Percentiles rank a stretch among this genome's conserved stretches.
phyloP scores from a whole-genome alignment of 2,888 invertebrate genomes.

The Tortricodes alternella region DNA sequence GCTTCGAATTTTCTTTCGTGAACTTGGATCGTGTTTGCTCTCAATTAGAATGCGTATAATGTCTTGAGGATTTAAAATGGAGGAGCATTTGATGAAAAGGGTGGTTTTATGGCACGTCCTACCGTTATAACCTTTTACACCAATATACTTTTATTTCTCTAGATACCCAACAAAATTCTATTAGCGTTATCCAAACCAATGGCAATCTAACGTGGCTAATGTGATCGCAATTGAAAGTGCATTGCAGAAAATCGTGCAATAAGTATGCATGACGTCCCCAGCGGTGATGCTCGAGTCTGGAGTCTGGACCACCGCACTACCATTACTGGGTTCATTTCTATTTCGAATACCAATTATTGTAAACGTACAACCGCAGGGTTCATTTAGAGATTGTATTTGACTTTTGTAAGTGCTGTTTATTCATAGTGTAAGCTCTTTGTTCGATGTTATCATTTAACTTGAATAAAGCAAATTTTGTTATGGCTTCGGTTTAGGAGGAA shows the following conservation, averaged over 20 bases:
- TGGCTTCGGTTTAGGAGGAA: neutral
- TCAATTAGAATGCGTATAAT: slow-evolving; percentile 40
- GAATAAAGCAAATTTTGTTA: neutral
- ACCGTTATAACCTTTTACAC: neutral
- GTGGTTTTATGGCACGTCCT: neutral
- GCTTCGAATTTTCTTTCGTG: slow-evolving; percentile 61
- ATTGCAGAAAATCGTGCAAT: slow-evolving; percentile 74
- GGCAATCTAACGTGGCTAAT: slow-evolving; percentile 69
- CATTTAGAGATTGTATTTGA: slow-evolving; percentile 20
- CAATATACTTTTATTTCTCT: slow-evolving; percentile 17
- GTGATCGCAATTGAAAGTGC: slow-evolving; percentile 72
- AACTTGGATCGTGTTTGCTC: slow-evolving; percentile 43
- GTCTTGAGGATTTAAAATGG: slow-evolving; percentile 9
- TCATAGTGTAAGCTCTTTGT: slow-evolving; percentile 1
- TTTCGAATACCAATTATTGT: slow-evolving; percentile 46
- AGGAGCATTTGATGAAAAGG: neutral
- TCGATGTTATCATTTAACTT: slow-evolving; percentile 11
- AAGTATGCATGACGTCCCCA: slow-evolving; percentile 75
- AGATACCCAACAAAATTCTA: slow-evolving; percentile 42
- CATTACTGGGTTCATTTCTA: slow-evolving; percentile 45
- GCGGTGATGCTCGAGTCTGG: slow-evolving; percentile 57
- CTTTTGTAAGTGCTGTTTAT: slow-evolving; percentile 20
- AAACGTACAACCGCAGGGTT: slow-evolving; percentile 15
- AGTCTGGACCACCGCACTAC: slow-evolving; percentile 61
- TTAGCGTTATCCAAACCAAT: slow-evolving; percentile 52